A percentile compares a stretch with the other conserved stretches of the same genome.
Conservation (phyloP, 2,888 invertebrate genomes). For the Danaus chrysippus region DNA sequence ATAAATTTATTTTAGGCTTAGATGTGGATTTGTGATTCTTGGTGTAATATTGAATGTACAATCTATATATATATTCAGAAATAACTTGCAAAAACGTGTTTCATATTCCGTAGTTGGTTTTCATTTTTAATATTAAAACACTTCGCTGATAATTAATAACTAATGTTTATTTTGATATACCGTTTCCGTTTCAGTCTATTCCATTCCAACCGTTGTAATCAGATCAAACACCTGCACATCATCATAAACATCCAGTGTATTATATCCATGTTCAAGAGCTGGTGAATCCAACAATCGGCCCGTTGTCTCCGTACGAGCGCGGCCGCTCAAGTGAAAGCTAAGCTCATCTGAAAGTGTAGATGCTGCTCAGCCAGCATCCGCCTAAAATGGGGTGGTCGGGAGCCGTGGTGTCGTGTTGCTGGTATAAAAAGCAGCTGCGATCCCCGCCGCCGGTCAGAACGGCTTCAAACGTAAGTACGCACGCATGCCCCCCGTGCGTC, state of each 20-base stretch:
- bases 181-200: too few relatives aligned
- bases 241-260: neutral
- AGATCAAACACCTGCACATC: too few relatives aligned
- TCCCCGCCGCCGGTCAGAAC: constrained; percentile 93
- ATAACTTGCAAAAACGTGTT: too few relatives aligned
- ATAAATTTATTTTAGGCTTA: too few relatives aligned
- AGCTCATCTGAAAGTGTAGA: constrained; percentile 73
- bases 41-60: too few relatives aligned
- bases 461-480: constrained; percentile 96
- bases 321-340: constrained; percentile 71
- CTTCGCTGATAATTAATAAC: too few relatives aligned
- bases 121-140: too few relatives aligned
- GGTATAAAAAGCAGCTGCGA: constrained; percentile 86
- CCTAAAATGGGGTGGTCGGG: constrained; percentile 78
- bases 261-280: neutral
- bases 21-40: too few relatives aligned
- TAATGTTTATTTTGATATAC: too few relatives aligned
- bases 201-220: too few relatives aligned
- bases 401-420: constrained; percentile 86
- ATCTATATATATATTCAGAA: too few relatives aligned
- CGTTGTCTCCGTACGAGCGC: constrained; percentile 27
- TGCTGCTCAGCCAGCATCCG: constrained; percentile 65
- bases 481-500: constrained; percentile 55
- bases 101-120: too few relatives aligned
- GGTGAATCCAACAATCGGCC: constrained; percentile 11